These are phyloP conservation scores for Drosophila varians DNA, from an alignment of 1,140 invertebrate species.

Conservation along the genomic window DNA sequence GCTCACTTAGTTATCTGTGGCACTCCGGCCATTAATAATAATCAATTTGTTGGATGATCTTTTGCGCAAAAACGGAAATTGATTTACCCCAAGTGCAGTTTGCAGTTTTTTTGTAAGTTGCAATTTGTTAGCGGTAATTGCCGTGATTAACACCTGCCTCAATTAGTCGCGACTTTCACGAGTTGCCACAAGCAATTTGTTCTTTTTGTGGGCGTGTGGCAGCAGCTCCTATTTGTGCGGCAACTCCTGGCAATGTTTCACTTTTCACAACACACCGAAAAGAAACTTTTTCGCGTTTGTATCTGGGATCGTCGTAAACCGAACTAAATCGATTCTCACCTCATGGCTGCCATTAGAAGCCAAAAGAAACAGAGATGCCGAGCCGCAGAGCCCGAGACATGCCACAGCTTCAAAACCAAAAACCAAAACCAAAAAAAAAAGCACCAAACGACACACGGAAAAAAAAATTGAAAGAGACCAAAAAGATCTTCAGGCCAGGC, in stretches of 20 bases:
- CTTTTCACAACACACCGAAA: conserved; percentile 58
- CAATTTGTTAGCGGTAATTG: conserved; percentile 42
- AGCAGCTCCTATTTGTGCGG: not conserved
- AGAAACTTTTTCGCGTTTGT: conserved; percentile 83
- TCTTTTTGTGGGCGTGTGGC: not conserved
- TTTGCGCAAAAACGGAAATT: conserved; percentile 62
- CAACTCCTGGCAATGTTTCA: conserved; percentile 31
- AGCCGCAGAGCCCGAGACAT: conserved; percentile 51
- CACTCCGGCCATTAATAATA: conserved; percentile 40
- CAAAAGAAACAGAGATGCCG: conserved; percentile 65
- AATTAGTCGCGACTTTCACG: conserved; percentile 35
- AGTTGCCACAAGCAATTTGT: not conserved
- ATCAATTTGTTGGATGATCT: conserved; percentile 47
- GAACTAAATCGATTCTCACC: conserved; percentile 83
- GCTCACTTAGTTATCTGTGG: conserved; percentile 61
- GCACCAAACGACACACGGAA: conserved; percentile 17
- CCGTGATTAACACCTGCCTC: conserved; percentile 58
- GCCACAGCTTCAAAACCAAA: conserved; percentile 62
- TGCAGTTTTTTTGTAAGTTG: not conserved
- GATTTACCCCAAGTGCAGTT: conserved; percentile 58
- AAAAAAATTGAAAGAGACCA: conserved; percentile 39
- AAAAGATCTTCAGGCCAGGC: conserved; percentile 62
- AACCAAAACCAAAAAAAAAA: conserved; percentile 3
- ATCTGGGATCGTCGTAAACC: conserved; percentile 82
- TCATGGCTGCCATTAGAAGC: conserved; percentile 82